phyloP scores from a whole-genome alignment of 92 coral and sea anemone genomes.

The Umimayanthus chanpuru region DNA sequence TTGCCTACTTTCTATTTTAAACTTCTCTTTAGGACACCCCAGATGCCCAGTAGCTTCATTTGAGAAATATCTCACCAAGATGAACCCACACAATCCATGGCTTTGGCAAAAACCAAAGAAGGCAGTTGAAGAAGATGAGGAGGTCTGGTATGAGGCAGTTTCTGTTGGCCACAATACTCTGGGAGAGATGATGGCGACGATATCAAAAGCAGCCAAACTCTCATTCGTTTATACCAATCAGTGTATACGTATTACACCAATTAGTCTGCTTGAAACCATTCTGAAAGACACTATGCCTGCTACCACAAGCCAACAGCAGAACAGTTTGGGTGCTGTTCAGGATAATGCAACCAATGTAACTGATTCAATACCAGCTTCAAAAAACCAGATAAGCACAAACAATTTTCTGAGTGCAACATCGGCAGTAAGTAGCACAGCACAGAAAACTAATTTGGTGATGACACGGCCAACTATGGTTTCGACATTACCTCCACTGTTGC shows the following conservation, averaged over 20 bases:
- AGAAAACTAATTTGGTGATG: neutral
- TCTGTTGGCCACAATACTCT: constrained; percentile 84
- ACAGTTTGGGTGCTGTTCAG: neutral
- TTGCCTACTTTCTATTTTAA: neutral
- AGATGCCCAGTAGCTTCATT: constrained; percentile 61
- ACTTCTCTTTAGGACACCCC: constrained; percentile 60
- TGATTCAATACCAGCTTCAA: neutral
- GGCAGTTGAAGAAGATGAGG: constrained; percentile 44
- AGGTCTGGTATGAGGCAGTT: constrained; percentile 60
- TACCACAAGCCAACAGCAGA: neutral
- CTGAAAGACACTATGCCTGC: constrained; percentile 27
- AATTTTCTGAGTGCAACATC: neutral
- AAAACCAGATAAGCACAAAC: constrained; percentile 1
- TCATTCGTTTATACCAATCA: constrained; percentile 82
- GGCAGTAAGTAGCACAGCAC: neutral
- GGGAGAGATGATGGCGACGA: constrained; percentile 88
- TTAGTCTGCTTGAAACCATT: constrained; percentile 48
- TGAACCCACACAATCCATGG: constrained; percentile 59
- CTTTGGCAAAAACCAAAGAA: constrained; percentile 62
- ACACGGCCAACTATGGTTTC: constrained; percentile 30
- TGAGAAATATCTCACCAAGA: constrained; percentile 52
- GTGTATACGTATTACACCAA: constrained; percentile 78
- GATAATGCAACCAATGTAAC: neutral
- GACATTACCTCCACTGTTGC: constrained; percentile 31
- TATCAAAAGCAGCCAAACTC: constrained; percentile 79